Evolutionary conservation across 2,888 invertebrate genomes (phyloP).

Genomic region (Choristoneura rosaceana): DNA sequence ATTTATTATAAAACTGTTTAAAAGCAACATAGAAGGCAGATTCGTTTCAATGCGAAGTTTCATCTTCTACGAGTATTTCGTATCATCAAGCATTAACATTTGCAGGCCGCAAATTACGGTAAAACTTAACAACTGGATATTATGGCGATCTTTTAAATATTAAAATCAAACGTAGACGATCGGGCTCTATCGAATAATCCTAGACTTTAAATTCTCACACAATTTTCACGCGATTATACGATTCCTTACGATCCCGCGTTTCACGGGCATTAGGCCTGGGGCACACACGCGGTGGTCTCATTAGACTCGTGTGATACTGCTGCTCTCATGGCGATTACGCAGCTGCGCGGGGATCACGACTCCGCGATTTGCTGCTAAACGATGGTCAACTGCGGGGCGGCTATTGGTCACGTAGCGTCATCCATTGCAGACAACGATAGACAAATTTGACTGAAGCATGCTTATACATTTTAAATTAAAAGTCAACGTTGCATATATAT

Average conservation of each 20-base stretch:
- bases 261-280: constrained; percentile 66
- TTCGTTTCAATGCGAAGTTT: too few relatives aligned
- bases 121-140: too few relatives aligned
- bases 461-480: too few relatives aligned
- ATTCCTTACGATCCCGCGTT: constrained; percentile 61
- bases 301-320: constrained; percentile 63
- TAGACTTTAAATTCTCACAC: neutral
- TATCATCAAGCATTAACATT: too few relatives aligned
- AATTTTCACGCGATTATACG: neutral
- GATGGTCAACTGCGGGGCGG: constrained; percentile 59
- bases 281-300: constrained; percentile 71
- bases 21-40: neutral
- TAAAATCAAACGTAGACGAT: too few relatives aligned
- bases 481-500: too few relatives aligned
- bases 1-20: neutral
- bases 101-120: too few relatives aligned
- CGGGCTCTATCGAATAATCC: neutral
- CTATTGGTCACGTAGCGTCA: constrained; percentile 31
- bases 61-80: too few relatives aligned
- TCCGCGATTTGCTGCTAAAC: constrained; percentile 56
- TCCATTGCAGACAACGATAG: too few relatives aligned
- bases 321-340: constrained; percentile 63
- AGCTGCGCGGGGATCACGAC: constrained; percentile 55
- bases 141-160: too few relatives aligned
- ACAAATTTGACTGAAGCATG: too few relatives aligned